Conservation (phyloP, 1,140 invertebrate genomes). For the Panonychus citri region DNA sequence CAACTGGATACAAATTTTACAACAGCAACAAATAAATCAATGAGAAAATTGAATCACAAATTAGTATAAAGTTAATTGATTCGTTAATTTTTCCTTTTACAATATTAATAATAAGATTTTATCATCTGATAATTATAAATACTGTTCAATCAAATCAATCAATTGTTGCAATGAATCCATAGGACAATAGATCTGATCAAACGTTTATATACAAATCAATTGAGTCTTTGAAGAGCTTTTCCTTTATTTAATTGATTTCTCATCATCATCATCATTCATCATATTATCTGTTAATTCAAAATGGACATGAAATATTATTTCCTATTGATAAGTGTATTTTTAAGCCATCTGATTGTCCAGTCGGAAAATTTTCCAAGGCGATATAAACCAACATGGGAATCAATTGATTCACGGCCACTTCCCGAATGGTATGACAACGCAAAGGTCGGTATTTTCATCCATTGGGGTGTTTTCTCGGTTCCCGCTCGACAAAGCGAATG, state of each 20-base stretch:
- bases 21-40: no score
- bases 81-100: no score
- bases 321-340: background rate
- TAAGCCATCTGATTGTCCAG: background rate
- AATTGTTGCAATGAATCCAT: no score
- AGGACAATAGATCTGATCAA: background rate
- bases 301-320: background rate
- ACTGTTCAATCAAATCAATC: no score
- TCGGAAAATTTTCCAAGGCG: background rate
- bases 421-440: conserved; percentile 25
- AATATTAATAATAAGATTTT: no score
- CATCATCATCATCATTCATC: background rate
- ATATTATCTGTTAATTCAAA: background rate
- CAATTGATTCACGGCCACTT: conserved; percentile 52
- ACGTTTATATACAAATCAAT: background rate
- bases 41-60: no score
- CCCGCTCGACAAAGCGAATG: conserved; percentile 60
- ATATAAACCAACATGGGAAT: conserved; percentile 39
- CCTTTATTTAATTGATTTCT: background rate
- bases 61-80: no score
- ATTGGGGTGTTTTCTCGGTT: conserved; percentile 79
- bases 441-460: conserved; percentile 48
- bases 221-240: background rate
- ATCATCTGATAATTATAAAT: no score
- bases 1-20: no score